Conservation (phyloP, 2,113 vertebrate species). For the Ictalurus punctatus region DNA sequence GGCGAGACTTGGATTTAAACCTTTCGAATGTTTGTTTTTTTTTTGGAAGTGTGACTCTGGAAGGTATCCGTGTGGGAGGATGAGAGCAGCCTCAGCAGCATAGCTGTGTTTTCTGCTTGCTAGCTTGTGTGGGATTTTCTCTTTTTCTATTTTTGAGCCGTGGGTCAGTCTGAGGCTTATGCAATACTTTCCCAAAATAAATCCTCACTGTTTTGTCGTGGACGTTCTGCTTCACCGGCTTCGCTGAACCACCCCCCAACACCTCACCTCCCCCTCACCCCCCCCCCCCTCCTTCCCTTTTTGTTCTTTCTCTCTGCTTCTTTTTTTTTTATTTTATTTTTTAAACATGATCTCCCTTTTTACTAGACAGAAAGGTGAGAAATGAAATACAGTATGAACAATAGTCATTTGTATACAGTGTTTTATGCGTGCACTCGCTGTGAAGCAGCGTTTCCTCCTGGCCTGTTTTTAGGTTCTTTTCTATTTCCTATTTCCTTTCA, state of each 20-base stretch:
- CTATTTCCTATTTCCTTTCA: conserved; percentile 49
- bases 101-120: neutral
- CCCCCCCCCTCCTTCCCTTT: neutral
- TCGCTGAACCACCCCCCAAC: too few relatives aligned
- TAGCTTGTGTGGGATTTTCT: conserved; percentile 18
- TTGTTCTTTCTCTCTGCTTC: neutral
- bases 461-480: conserved; percentile 17
- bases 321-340: neutral
- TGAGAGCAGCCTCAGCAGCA: neutral
- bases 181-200: neutral
- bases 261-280: too few relatives aligned
- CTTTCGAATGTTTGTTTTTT: neutral
- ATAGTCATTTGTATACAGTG: neutral
- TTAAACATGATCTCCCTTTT: neutral
- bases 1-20: neutral
- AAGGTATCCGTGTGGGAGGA: neutral
- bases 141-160: neutral
- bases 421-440: neutral
- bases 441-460: neutral
- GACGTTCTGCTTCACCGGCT: neutral
- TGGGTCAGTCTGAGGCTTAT: conserved; percentile 18
- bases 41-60: neutral
- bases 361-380: neutral
- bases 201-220: neutral
- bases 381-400: neutral